Evolutionary conservation across 2,113 vertebrate genomes (phyloP), one percentile per base, ranked within the genome.

Genomic region (Pimephales promelas): DNA sequence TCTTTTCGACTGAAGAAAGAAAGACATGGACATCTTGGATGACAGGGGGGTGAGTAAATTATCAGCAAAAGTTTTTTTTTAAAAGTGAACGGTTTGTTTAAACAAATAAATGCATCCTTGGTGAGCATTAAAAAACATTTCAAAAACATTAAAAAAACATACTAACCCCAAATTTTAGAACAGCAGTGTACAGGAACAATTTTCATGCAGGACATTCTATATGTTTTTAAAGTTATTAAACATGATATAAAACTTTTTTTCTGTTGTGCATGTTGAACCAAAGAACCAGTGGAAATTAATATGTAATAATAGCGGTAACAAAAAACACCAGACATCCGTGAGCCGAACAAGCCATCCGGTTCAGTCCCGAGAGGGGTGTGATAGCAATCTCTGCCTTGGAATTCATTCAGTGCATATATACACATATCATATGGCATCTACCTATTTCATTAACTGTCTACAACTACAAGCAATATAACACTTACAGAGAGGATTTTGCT

Each of bases 331-430:
- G 86, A 81, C 75, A 81, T 82, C 84, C 81, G 75, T 34, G 76
- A 85, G 83, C 90, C 88, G 43, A 22, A 45, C 75, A 87, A 91
- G 84, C 88, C 88, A 89, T 85, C 78, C 75, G 74, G 49, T 71
- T 72, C 57, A 62, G 79, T 88, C 86, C 91, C 92, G 61, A 16
- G 89, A 89, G 92, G 88, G 20, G 13, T 68, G 31, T 75, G 88
- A 90, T 90, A 90, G 76, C 61, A 87, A 87, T 86, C 90, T 88
- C 89, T 92, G 90, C 91, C 91, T 73, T 86, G 89, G 92, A 94
- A 88, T 59, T 82, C 54, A 86, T 83, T 81, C 52, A 43, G 40
- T 85, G 77, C 84, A 83, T 87, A 83, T 84, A 84, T 18, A 82
- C 71, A 16, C 45, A 81, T 78, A 88, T 88, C 86, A 88, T 71